Evolutionary conservation across 2,113 vertebrate species (phyloP).

Genomic region (Tretioscincus oriximinensis): DNA sequence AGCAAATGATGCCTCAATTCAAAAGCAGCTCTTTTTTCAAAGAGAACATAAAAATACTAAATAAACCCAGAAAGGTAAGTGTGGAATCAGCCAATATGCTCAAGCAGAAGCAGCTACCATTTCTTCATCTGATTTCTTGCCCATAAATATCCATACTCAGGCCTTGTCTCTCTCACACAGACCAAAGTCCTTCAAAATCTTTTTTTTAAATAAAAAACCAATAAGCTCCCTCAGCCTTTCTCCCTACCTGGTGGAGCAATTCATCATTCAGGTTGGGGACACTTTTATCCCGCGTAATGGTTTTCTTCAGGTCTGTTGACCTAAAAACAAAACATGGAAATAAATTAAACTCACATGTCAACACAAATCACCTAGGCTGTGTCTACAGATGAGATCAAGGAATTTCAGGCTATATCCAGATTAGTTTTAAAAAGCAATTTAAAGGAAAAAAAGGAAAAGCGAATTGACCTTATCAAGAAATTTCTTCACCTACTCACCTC

Average conservation of each 20-base stretch:
- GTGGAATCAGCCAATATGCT: background rate
- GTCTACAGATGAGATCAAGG: background rate
- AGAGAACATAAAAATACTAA: too few relatives aligned
- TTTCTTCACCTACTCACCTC: too few relatives aligned
- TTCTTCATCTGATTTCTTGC: background rate
- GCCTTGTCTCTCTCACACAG: background rate
- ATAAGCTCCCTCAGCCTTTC: conserved; percentile 15
- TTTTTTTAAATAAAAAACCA: background rate
- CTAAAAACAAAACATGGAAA: conserved; percentile 52
- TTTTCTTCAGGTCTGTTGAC: conserved; percentile 73
- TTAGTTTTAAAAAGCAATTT: too few relatives aligned
- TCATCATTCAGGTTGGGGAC: conserved; percentile 76
- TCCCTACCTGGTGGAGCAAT: conserved; percentile 74
- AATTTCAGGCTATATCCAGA: too few relatives aligned
- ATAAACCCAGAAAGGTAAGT: too few relatives aligned
- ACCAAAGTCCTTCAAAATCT: too few relatives aligned
- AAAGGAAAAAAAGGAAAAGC: too few relatives aligned
- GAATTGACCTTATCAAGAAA: too few relatives aligned
- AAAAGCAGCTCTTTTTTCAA: too few relatives aligned
- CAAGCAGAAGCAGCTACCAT: too few relatives aligned
- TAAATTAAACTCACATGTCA: background rate
- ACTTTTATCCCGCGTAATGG: conserved; percentile 76
- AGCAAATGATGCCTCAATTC: background rate
- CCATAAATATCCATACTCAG: background rate
- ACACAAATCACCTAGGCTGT: background rate